A percentile compares a stretch with the other conserved stretches of the same genome.
phyloP scores from a whole-genome alignment of 2,888 invertebrate genomes.

The Disparrhopalites patrizii region DNA sequence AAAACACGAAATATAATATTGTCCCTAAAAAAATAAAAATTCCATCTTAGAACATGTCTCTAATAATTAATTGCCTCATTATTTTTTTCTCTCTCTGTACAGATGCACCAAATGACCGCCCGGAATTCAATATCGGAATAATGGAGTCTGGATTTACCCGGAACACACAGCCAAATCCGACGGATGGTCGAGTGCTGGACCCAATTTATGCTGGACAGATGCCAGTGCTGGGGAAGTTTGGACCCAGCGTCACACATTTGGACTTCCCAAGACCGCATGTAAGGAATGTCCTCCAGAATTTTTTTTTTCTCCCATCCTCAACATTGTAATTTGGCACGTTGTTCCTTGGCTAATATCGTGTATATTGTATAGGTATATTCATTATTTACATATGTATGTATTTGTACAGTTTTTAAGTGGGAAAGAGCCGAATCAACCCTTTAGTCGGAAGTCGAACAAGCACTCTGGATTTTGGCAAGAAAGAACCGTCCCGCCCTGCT shows the following conservation, averaged over 20 bases:
- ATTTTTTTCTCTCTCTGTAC: no score
- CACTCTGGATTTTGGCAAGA: conserved; percentile 15
- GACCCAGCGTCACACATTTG: conserved; percentile 22
- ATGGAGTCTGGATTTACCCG: conserved; percentile 20
- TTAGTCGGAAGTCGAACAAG: conserved; percentile 8
- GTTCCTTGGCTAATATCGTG: no score
- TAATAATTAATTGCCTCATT: no score
- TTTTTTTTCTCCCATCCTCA: no score
- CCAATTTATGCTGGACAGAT: conserved; percentile 17
- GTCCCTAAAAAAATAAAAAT: no score
- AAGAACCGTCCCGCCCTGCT: neutral
- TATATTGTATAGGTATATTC: no score
- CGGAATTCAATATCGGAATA: neutral
- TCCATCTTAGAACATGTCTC: no score
- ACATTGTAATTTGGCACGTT: neutral
- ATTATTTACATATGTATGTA: no score
- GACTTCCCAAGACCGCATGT: neutral
- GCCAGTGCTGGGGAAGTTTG: neutral
- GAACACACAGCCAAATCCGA: conserved; percentile 17
- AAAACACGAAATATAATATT: no score
- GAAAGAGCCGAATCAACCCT: conserved; percentile 7
- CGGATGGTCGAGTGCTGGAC: conserved; percentile 22
- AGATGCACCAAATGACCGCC: neutral
- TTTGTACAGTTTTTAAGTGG: neutral
- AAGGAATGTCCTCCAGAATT: no score